Base-by-base conservation (phyloP, 1,140 invertebrate species). In the Euschistus heros region DNA sequence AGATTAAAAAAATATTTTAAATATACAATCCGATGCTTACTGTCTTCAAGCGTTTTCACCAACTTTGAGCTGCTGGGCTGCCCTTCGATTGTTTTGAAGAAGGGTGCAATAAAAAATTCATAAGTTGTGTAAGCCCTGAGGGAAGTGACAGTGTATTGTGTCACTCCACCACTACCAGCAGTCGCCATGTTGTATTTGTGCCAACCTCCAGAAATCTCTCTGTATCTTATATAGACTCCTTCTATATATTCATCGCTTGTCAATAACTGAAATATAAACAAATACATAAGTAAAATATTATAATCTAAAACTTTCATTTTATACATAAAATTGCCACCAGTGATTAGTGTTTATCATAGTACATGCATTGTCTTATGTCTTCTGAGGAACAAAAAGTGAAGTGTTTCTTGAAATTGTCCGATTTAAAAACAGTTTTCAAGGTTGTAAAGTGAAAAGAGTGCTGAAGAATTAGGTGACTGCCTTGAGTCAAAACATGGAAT, bases 161-260 rank as follows among this genome's bases (percentile, higher is more conserved):
- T 84, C 1, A 83, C 80, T 1, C 81, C 81, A 47, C 83, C 81
- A 70, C 82, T 84, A 61, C 85, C 75, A 0, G 87, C 84, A 0
- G 84, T 87, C 7, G 86, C 76, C 74, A 87, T 86, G 69, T 84
- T 82, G 71, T 85, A 86, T 69, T 85, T 83, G 0, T 80, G 79
- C 44, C 75, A 81, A 60, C 79, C 76, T 55, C 78, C 77, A 14
- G 84, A 85, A 59, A 89, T 78, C 71, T 91, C 86, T 66, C 92
- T 85, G 75, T 94, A 98, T 66, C 93, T 85, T 55, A 98, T 88
- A 73, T 96, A 94, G 20, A 95, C 86, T 14, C 94, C 94, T 79
- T 97, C 90, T 0, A 95, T 81, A 70, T 79, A 76, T 66, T 81
- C 78, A 5, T 76, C 76, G 24, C 77, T 77, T 64, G 74, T 77